Evolutionary conservation across 53 echinoderm and acorn worm species (phyloP), one percentile per base, ranked within the genome.

Genomic region (Temnopleurus reevesii): DNA sequence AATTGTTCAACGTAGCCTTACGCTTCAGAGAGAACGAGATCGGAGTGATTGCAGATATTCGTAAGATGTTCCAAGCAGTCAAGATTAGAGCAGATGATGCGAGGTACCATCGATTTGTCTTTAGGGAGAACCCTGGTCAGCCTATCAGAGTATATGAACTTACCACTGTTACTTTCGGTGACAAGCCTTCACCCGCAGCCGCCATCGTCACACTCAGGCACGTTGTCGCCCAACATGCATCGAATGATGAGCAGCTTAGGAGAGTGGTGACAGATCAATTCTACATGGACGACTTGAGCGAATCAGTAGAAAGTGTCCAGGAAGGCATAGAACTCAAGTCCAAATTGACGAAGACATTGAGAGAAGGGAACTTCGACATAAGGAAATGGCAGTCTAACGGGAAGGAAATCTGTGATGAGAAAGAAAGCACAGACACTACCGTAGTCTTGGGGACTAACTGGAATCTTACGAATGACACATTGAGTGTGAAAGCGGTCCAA

Each of bases 31-130:
- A 94, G 65, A 95, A 91, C 54, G 91, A 93, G 53, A 90, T 93
- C 0, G 95, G 95, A 44, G 71, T 91, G 55, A 95, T 93, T n/a
- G 93, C 91, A 12, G 93, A 95, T 53, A 84, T 91, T 77, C 84
- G 84, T 59, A 94, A 95, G 88, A 95, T 93, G 93, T 91, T 86
- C 34, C 95, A 93, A 49, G 93, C 93, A 10, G 90, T 95, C 41
- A 91, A 77, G 79, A 89, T 95, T n/a, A 64, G 35, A 19, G 46
- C 76, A 31, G 93, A 93, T 5, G 93, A 95, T 31, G 93, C 91
- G 65, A 82, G 91, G 31, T 95, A 90, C 44, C 95, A 91, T 46
- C 53, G 93, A 18, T 93, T 90, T 59, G 85, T 95, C 53, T 95
- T 95, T 79, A 60, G 90, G 2, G 95, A 95, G 43, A 89, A 87